Evolutionary conservation across 1,140 invertebrate species (phyloP), one percentile per base, ranked within the genome.

Genomic region (Drosophila obscura): DNA sequence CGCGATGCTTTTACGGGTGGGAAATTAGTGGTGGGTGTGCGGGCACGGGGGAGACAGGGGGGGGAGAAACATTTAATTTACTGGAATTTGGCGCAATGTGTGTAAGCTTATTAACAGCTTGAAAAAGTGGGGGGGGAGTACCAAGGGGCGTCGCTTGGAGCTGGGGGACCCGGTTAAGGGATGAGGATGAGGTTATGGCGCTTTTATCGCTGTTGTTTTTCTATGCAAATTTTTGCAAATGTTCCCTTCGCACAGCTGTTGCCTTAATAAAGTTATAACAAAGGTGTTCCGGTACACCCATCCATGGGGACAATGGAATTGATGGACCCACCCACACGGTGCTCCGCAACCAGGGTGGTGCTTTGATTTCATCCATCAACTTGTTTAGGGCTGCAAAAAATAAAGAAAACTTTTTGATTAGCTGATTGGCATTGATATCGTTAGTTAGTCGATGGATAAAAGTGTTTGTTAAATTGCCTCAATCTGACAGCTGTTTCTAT

Each of bases 51-150:
- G 1, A 19, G 19, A 35, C 26, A 13, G 35, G 16, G 11, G 45
- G 74, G 11, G 45, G 74, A 67, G 82, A 71, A 87, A 87, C 78
- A 87, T 87, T 87, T 87, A 87, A 87, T 87, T 87, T 87, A 73
- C 78, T 87, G 83, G 83, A 82, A 87, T 87, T 87, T 66, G 69
- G 69, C 74, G 82, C 69, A 46, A 58, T 73, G 72, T 82, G 74
- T 82, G 74, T 79, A 79, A 87, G 82, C 82, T 87, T 87, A 88
- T 87, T 87, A 87, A 79, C 83, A 82, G 82, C 74, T 74, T 60
- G 60, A n/a, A 26, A 22, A 44, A 24, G 22, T 24, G 15, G 22
- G 16, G 48, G 19, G 11, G 13, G n/a, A n/a, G n/a, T n/a, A n/a
- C n/a, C 39, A 19, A 13, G 7, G 7, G 26, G 5, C 24, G n/a